A percentile compares a stretch with the other conserved stretches of the same genome.
These are phyloP conservation scores for Agelas oroides DNA, from an alignment of 37 sponge, comb jelly and placozoan species.

Conservation along the genomic window DNA sequence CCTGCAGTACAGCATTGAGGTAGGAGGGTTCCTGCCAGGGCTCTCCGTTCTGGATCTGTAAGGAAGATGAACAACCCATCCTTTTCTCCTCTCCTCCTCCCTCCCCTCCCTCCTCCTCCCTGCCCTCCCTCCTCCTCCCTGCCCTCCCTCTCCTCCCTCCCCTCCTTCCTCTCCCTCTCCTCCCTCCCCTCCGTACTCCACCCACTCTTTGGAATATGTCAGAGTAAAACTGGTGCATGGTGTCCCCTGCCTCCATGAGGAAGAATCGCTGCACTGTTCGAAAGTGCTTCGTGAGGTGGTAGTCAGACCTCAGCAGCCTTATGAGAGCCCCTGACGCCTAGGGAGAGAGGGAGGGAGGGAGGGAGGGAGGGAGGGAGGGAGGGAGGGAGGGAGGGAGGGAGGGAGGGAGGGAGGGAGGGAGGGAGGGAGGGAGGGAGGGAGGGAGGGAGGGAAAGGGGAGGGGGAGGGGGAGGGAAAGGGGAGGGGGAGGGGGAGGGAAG, in stretches of 20 bases:
- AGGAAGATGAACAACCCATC: too few species aligned
- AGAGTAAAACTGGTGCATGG: constrained; percentile 54
- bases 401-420: too few species aligned
- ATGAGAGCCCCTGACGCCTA: constrained; percentile 50
- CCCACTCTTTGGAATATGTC: constrained; percentile 66
- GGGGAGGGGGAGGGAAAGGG: too few species aligned
- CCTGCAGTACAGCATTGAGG: constrained; percentile 58
- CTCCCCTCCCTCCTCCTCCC: too few species aligned
- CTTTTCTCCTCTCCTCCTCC: too few species aligned
- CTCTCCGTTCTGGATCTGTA: constrained; percentile 34
- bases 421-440: background rate
- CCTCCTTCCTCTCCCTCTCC: too few species aligned
- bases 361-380: too few species aligned
- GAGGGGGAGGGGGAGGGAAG: too few species aligned
- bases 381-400: background rate
- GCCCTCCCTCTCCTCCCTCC: background rate
- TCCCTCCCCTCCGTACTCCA: background rate
- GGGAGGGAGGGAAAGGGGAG: background rate
- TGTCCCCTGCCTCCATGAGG: constrained; percentile 78
- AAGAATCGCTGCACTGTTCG: constrained; percentile 48
- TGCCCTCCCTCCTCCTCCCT: too few species aligned
- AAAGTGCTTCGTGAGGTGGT: constrained; percentile 41
- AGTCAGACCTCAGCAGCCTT: constrained; percentile 34
- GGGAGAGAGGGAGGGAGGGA: background rate
- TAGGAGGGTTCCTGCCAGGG: constrained; percentile 48